Evolutionary conservation across 2,113 vertebrate genomes (phyloP).

Genomic region (Pangasianodon hypophthalmus): DNA sequence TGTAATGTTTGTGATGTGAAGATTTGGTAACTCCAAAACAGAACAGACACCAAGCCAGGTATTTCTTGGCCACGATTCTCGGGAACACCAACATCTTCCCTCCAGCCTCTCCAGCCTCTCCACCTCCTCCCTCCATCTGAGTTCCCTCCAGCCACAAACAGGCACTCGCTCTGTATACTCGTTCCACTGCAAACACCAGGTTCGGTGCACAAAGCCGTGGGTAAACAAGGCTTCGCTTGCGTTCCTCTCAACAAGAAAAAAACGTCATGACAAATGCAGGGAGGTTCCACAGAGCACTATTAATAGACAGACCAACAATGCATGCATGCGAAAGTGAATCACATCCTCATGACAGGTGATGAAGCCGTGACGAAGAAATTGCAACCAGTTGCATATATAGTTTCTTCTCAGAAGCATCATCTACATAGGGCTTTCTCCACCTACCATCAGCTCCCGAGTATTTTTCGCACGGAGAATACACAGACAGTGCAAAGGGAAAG

Average conservation of each 20-base stretch:
- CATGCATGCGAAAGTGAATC: constrained; percentile 61
- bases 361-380: background rate
- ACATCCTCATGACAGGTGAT: background rate
- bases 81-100: constrained; percentile 2
- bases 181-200: constrained; percentile 72
- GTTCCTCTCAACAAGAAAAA: constrained; percentile 54
- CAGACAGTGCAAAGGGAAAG: background rate
- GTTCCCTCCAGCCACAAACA: constrained; percentile 42
- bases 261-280: constrained; percentile 66
- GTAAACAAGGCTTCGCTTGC: constrained; percentile 69
- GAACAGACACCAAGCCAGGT: background rate
- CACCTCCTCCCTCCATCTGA: constrained; percentile 27
- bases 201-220: constrained; percentile 66
- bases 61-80: constrained; percentile 21
- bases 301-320: constrained; percentile 68
- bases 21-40: background rate
- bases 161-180: constrained; percentile 63
- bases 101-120: background rate
- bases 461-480: background rate
- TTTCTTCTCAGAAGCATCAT: constrained; percentile 31
- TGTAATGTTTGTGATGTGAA: background rate
- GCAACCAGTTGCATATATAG: background rate
- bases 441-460: background rate
- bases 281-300: constrained; percentile 68
- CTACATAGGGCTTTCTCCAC: constrained; percentile 1